Conservation (phyloP, 2,797 vertebrate genomes). For the Choloepus didactylus region DNA sequence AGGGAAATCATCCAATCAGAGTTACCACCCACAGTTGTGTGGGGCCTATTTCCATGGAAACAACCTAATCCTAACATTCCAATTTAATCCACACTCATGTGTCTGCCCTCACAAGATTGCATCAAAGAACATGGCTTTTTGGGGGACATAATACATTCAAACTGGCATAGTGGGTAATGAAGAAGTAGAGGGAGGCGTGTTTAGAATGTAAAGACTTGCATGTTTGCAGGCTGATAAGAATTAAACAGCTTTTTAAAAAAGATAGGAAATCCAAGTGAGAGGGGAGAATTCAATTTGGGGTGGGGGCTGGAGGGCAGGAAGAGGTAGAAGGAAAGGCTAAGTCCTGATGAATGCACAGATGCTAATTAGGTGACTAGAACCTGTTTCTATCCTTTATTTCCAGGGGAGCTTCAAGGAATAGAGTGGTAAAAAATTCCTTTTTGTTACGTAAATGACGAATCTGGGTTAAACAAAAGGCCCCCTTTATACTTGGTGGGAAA, state of each 20-base stretch:
- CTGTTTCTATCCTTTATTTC: neutral
- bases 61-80: no score
- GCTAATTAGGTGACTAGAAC: neutral
- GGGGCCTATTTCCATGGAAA: no score
- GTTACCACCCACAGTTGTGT: no score
- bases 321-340: neutral
- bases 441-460: neutral
- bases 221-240: neutral
- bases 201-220: neutral
- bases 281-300: neutral
- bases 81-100: no score
- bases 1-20: no score
- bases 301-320: neutral
- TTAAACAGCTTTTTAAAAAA: neutral
- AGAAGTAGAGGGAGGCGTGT: neutral
- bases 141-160: no score
- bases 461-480: neutral
- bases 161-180: neutral
- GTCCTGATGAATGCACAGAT: neutral
- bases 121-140: no score
- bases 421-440: neutral
- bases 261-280: neutral
- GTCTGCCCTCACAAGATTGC: no score
- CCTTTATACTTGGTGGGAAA: neutral
- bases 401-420: constrained; percentile 24